phyloP scores from a whole-genome alignment of 2,797 vertebrate genomes.

The Tenualosa thibaudeaui region DNA sequence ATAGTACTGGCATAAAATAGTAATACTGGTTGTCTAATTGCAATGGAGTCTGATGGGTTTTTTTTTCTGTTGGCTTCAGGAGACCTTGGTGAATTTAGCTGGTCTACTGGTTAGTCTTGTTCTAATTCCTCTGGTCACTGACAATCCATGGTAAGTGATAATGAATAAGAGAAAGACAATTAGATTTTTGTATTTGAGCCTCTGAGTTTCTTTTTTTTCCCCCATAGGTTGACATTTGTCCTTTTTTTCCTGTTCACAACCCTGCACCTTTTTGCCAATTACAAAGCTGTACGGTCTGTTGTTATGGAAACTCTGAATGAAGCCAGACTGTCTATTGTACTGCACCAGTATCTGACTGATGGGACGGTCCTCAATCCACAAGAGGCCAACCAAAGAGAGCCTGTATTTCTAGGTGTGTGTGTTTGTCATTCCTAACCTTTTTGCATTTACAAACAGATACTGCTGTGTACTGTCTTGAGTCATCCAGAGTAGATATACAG shows the following conservation, averaged over 20 bases:
- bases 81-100: slow-evolving; percentile 87
- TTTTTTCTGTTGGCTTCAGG: slow-evolving; percentile 64
- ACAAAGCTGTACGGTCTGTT: slow-evolving; percentile 84
- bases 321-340: slow-evolving; percentile 77
- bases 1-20: background rate
- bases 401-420: slow-evolving; percentile 78
- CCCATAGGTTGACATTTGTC: slow-evolving; percentile 76
- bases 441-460: background rate
- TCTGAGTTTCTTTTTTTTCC: slow-evolving; percentile 27
- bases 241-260: slow-evolving; percentile 84
- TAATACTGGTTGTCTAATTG: background rate
- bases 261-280: slow-evolving; percentile 88
- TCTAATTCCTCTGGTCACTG: slow-evolving; percentile 82
- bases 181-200: background rate
- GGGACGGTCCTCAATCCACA: slow-evolving; percentile 68
- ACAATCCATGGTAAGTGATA: slow-evolving; percentile 72
- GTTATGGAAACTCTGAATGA: slow-evolving; percentile 90
- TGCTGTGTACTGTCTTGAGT: background rate
- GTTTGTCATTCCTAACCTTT: background rate
- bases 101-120: slow-evolving; percentile 84
- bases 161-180: background rate
- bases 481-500: background rate
- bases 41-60: background rate
- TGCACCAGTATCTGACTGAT: slow-evolving; percentile 72
- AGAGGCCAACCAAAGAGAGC: slow-evolving; percentile 80